Conservation (phyloP, 2,888 invertebrate species). For the Resseliella maxima region DNA sequence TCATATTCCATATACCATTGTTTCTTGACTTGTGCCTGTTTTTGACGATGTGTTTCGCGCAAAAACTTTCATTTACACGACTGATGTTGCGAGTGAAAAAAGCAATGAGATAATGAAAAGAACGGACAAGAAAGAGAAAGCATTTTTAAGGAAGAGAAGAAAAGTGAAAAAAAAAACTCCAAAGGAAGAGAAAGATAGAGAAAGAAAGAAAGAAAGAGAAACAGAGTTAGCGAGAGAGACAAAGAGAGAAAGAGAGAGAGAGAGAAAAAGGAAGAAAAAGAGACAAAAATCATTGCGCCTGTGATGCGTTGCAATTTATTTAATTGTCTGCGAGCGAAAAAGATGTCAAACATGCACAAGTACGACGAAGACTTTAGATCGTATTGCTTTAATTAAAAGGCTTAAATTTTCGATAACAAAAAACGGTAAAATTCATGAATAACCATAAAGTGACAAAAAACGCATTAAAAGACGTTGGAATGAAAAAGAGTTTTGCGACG, state of each 20-base stretch:
- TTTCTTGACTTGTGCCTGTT: slow-evolving; percentile 19
- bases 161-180: no score
- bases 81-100: neutral
- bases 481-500: neutral
- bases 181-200: no score
- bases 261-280: neutral
- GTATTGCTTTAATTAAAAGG: slow-evolving; percentile 39
- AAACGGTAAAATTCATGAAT: slow-evolving; percentile 9
- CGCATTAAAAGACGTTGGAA: neutral
- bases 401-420: slow-evolving; percentile 24
- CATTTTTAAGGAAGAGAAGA: no score
- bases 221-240: no score
- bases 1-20: slow-evolving; percentile 14
- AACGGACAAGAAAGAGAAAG: no score
- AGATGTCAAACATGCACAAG: slow-evolving; percentile 48
- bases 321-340: slow-evolving; percentile 39
- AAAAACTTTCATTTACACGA: neutral
- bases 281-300: neutral
- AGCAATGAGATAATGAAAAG: no score
- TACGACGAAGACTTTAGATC: neutral
- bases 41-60: slow-evolving; percentile 36
- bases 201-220: no score
- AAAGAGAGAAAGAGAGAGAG: no score
- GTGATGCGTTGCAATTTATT: slow-evolving; percentile 46
- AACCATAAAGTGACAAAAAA: neutral